These are phyloP conservation scores for Pseudomyrmex concolor DNA, from an alignment of 1,140 invertebrate species.

Conservation along the genomic window DNA sequence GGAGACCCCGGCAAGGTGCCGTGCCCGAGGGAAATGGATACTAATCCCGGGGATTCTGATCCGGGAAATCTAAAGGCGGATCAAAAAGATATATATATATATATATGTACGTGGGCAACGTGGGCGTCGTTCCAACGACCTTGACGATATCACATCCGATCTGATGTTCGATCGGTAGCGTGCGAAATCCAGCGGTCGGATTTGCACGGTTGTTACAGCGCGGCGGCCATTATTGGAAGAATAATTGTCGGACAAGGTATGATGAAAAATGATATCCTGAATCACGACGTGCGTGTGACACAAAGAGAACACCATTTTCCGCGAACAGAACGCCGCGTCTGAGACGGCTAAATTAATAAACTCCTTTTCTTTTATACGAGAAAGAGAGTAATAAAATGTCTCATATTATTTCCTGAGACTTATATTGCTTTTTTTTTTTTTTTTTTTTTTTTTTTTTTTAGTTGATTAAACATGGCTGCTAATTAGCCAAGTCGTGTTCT, in stretches of 20 bases:
- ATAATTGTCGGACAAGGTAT: neutral
- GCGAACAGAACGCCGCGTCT: too few relatives aligned
- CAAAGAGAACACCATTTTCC: too few relatives aligned
- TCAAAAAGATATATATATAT: slow-evolving; percentile 38
- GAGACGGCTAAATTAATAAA: too few relatives aligned
- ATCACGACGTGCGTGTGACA: neutral
- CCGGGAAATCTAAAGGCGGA: slow-evolving; percentile 69
- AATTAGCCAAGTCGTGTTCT: slow-evolving; percentile 17
- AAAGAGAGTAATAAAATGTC: too few relatives aligned
- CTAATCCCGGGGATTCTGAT: slow-evolving; percentile 76
- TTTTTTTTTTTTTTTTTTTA: neutral
- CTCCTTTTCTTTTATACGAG: too few relatives aligned
- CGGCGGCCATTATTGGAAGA: neutral
- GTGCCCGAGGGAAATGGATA: slow-evolving; percentile 76
- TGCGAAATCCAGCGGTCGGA: neutral
- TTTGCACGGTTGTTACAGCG: neutral
- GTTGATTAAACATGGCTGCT: neutral
- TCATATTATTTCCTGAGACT: too few relatives aligned
- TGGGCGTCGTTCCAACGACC: slow-evolving; percentile 74
- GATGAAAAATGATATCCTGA: neutral
- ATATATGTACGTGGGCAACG: neutral
- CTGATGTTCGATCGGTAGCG: neutral
- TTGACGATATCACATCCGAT: slow-evolving; percentile 67
- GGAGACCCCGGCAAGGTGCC: slow-evolving; percentile 68
- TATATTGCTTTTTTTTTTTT: neutral